Percentiles rank a stretch among this genome's conserved stretches.
These are phyloP conservation scores for Frieseomelitta varia DNA, from an alignment of 1,140 invertebrate genomes.

Conservation along the genomic window DNA sequence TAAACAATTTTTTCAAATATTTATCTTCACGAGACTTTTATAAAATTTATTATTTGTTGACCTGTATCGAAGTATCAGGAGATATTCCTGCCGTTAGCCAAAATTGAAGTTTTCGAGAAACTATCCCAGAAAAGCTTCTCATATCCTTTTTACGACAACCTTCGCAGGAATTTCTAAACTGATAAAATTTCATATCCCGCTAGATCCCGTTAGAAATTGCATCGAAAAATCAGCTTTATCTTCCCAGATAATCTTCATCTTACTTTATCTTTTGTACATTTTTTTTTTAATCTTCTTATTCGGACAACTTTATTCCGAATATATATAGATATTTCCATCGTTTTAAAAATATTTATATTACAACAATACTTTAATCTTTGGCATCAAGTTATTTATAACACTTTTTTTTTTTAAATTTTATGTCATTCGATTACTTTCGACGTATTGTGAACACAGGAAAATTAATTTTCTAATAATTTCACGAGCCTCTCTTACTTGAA, in stretches of 20 bases:
- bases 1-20: no score
- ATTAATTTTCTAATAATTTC: no score
- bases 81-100: background rate
- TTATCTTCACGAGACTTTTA: background rate
- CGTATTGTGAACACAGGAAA: no score
- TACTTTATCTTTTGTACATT: background rate
- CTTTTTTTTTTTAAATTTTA: no score
- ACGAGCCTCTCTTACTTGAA: no score
- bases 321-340: background rate
- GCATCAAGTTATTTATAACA: no score
- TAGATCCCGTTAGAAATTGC: constrained; percentile 20
- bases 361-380: no score
- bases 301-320: background rate
- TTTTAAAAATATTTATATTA: background rate
- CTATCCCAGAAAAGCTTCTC: background rate
- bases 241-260: background rate
- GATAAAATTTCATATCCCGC: constrained; percentile 25
- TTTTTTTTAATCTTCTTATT: background rate
- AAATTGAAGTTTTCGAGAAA: background rate
- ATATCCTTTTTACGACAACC: constrained; percentile 7
- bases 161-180: constrained; percentile 1
- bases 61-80: background rate
- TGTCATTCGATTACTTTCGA: no score
- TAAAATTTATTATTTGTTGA: background rate
- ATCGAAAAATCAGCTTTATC: constrained; percentile 4